A percentile compares a stretch with the other conserved stretches of the same genome.
Evolutionary conservation across 2,113 vertebrate species (phyloP).

Genomic region (Puntigrus tetrazona): DNA sequence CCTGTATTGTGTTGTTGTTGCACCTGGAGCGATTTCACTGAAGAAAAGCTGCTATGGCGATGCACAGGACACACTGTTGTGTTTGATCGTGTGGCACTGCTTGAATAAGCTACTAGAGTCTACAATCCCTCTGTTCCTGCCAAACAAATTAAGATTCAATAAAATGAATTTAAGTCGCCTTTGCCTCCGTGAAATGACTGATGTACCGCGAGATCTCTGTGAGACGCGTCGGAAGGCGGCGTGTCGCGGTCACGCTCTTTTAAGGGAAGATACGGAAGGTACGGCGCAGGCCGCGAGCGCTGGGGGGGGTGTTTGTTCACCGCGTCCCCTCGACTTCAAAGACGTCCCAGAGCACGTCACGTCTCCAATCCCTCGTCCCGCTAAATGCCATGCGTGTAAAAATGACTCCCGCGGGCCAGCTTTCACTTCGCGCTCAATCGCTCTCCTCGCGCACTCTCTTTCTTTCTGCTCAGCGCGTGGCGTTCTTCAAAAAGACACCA

Average conservation of each 20-base stretch:
- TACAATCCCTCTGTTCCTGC: slow-evolving; percentile 35
- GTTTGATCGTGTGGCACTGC: slow-evolving; percentile 32
- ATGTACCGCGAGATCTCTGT: not conserved
- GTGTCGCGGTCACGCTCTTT: not conserved
- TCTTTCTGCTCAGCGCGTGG: slow-evolving; percentile 66
- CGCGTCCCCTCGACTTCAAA: slow-evolving; percentile 72
- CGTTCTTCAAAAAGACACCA: slow-evolving; percentile 71
- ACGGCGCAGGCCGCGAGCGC: not conserved
- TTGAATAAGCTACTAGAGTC: slow-evolving; percentile 43
- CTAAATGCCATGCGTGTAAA: slow-evolving; percentile 67
- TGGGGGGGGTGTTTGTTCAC: not conserved
- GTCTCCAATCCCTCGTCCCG: slow-evolving; percentile 58
- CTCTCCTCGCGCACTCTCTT: not conserved
- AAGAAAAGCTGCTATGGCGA: slow-evolving; percentile 36
- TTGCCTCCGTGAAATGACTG: slow-evolving; percentile 21
- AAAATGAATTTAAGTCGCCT: slow-evolving; percentile 25
- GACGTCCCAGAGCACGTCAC: slow-evolving; percentile 72
- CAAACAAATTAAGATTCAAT: slow-evolving; percentile 66
- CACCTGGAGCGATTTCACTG: not conserved
- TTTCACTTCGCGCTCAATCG: slow-evolving; percentile 51
- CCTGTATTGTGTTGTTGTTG: slow-evolving; percentile 27
- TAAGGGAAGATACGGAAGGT: slow-evolving; percentile 38
- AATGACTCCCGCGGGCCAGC: slow-evolving; percentile 67
- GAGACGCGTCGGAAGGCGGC: not conserved
- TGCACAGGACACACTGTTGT: slow-evolving; percentile 27